Evolutionary conservation across 2,888 invertebrate species (phyloP).

Genomic region (Synergus itoensis): DNA sequence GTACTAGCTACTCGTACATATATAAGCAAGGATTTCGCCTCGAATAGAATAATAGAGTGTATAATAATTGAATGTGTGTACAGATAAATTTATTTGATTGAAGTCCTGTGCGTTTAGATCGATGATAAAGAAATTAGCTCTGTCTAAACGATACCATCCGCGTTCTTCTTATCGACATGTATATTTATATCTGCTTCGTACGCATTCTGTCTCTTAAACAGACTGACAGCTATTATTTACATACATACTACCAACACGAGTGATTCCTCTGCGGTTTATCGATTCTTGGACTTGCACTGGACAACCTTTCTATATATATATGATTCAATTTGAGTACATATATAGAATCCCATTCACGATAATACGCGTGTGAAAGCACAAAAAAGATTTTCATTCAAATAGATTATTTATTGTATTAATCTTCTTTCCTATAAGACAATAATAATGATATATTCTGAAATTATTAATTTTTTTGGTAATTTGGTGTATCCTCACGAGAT

Average conservation of each 20-base stretch:
- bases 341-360: not conserved
- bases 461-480: not conserved
- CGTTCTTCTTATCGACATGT: constrained; percentile 7
- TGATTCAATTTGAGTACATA: constrained; percentile 3
- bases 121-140: not conserved
- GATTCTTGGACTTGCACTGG: constrained; percentile 31
- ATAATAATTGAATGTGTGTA: not conserved
- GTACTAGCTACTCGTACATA: not conserved
- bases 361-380: not conserved
- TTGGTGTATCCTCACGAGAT: not conserved
- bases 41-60: not conserved
- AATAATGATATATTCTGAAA: too few species aligned
- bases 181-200: not conserved
- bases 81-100: too few species aligned
- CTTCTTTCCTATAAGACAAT: too few species aligned
- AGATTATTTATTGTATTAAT: too few species aligned
- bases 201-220: constrained; percentile 15
- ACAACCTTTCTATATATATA: not conserved
- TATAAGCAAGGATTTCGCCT: not conserved
- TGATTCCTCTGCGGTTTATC: constrained; percentile 47
- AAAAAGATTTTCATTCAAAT: not conserved
- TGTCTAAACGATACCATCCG: not conserved
- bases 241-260: constrained; percentile 44
- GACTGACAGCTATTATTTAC: constrained; percentile 44
- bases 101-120: not conserved